Evolutionary conservation across 2,888 invertebrate species (phyloP).

Genomic region (Lacanobia wlatinum): DNA sequence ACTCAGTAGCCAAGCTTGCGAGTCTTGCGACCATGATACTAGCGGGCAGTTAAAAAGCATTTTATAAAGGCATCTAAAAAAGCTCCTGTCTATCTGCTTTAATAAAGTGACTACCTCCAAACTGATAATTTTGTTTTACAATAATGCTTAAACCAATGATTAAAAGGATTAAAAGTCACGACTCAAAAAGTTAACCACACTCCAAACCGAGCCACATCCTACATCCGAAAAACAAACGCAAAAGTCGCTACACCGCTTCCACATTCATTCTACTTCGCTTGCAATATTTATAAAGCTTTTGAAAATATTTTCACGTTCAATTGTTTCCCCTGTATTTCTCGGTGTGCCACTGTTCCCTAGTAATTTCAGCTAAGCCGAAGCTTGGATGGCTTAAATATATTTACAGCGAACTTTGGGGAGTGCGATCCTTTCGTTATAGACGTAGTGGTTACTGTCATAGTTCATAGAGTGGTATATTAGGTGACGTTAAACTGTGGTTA

Average conservation of each 20-base stretch:
- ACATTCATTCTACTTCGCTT: conserved; percentile 26
- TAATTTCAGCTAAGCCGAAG: conserved; percentile 70
- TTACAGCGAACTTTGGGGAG: conserved; percentile 65
- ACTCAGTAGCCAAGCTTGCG: too few species aligned
- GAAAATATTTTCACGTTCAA: conserved; percentile 48
- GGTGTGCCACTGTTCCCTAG: conserved; percentile 46
- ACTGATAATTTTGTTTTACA: background rate
- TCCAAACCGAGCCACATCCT: background rate
- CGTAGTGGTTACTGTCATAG: conserved; percentile 55
- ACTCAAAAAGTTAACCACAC: background rate
- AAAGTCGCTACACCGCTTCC: conserved; percentile 5
- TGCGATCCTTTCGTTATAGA: conserved; percentile 62
- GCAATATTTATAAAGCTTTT: conserved; percentile 39
- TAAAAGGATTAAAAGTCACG: background rate
- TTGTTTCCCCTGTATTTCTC: conserved; percentile 41
- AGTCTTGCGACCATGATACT: too few species aligned
- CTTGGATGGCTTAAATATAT: conserved; percentile 70
- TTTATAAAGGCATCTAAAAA: too few species aligned
- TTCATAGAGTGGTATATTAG: conserved; percentile 48
- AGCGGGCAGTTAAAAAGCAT: too few species aligned
- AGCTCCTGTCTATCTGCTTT: too few species aligned
- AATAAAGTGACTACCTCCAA: background rate
- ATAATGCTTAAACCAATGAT: background rate
- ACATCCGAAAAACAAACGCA: conserved; percentile 17
- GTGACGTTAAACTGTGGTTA: conserved; percentile 27